Evolutionary conservation across 2,797 vertebrate species (phyloP).

Genomic region (Eulemur coronatus): DNA sequence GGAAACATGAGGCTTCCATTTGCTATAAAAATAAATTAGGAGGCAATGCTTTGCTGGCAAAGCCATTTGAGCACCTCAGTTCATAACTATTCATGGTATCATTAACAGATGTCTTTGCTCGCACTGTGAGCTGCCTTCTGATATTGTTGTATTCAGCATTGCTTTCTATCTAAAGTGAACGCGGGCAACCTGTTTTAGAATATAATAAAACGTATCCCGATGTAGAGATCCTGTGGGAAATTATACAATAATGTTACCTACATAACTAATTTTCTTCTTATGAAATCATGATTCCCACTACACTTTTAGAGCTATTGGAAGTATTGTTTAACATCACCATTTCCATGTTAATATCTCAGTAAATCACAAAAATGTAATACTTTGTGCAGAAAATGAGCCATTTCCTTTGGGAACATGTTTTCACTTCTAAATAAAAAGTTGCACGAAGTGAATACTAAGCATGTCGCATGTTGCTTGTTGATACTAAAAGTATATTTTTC

Average conservation of each 20-base stretch:
- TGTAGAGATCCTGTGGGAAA: slow-evolving; percentile 86
- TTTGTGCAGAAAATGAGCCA: slow-evolving; percentile 79
- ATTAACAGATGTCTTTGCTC: slow-evolving; percentile 87
- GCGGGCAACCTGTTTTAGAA: slow-evolving; percentile 84
- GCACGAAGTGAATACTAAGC: slow-evolving; percentile 74
- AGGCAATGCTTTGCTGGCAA: slow-evolving; percentile 83
- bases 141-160: slow-evolving; percentile 79
- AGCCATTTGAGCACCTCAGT: slow-evolving; percentile 83
- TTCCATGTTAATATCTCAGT: slow-evolving; percentile 88
- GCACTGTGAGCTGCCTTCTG: slow-evolving; percentile 78
- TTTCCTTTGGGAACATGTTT: slow-evolving; percentile 81
- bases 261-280: slow-evolving; percentile 87
- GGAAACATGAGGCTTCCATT: slow-evolving; percentile 85
- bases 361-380: slow-evolving; percentile 86
- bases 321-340: slow-evolving; percentile 88
- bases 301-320: slow-evolving; percentile 86
- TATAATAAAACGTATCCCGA: slow-evolving; percentile 84
- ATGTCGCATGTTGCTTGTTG: slow-evolving; percentile 57
- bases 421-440: slow-evolving; percentile 84
- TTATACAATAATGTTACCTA: slow-evolving; percentile 86
- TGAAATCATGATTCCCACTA: slow-evolving; percentile 86
- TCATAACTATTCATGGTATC: slow-evolving; percentile 86
- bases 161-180: slow-evolving; percentile 82
- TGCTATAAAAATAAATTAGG: slow-evolving; percentile 88
- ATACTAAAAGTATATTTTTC: slow-evolving; percentile 38